Evolutionary conservation across 1,140 invertebrate species (phyloP).

Genomic region (Drosophila nigrodunni): DNA sequence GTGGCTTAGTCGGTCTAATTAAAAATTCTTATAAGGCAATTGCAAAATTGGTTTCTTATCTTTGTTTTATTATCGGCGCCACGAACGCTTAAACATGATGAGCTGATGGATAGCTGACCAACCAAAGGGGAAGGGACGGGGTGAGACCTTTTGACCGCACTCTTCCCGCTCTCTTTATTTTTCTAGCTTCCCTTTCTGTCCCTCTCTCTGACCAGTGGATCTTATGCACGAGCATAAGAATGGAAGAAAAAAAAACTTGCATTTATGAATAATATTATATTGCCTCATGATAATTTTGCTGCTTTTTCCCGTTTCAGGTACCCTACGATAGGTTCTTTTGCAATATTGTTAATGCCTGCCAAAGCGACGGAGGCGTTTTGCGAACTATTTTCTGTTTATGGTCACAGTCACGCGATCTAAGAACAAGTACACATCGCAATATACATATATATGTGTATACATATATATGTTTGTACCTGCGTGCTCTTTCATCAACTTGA

Average conservation of each 20-base stretch:
- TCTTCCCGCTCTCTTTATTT: background rate
- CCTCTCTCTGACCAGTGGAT: background rate
- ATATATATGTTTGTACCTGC: constrained; percentile 26
- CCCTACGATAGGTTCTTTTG: constrained; percentile 49
- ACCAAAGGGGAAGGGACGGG: constrained; percentile 32
- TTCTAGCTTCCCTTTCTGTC: background rate
- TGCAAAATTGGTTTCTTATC: constrained; percentile 84
- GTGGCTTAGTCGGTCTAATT: constrained; percentile 70
- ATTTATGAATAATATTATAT: constrained; percentile 82
- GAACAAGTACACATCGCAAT: constrained; percentile 4
- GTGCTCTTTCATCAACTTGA: constrained; percentile 42
- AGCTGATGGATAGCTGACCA: constrained; percentile 80
- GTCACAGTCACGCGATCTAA: constrained; percentile 72
- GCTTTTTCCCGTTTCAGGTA: constrained; percentile 31
- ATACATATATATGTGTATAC: constrained; percentile 33
- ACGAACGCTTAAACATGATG: constrained; percentile 78
- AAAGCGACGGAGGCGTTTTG: constrained; percentile 79
- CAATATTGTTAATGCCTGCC: constrained; percentile 59
- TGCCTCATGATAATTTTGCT: constrained; percentile 72
- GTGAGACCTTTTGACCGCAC: constrained; percentile 15
- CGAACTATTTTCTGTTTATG: constrained; percentile 79
- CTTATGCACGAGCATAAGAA: constrained; percentile 47
- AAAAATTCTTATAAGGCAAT: constrained; percentile 81
- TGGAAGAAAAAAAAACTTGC: constrained; percentile 42
- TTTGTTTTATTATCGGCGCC: constrained; percentile 80